A percentile compares a stretch with the other conserved stretches of the same genome.
phyloP scores from a whole-genome alignment of 2,888 invertebrate genomes.

The Lagria hirta region DNA sequence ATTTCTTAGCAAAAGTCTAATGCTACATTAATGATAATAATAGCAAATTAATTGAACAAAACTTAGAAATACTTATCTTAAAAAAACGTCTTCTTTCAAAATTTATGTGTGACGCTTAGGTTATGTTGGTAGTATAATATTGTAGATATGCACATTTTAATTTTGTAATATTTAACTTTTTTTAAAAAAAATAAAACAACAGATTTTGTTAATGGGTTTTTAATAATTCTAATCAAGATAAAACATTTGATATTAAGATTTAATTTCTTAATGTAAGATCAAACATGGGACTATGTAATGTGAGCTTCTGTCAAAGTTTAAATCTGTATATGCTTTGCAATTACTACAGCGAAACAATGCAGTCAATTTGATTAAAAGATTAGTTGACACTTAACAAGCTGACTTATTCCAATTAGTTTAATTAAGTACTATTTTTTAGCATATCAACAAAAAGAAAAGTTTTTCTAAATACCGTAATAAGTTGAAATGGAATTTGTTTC shows the following conservation, averaged over 20 bases:
- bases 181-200: no score
- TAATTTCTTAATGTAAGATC: constrained; percentile 27
- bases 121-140: no score
- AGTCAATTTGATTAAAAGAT: constrained; percentile 24
- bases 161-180: no score
- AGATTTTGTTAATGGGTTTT: no score
- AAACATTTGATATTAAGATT: constrained; percentile 14
- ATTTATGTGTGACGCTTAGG: no score
- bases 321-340: constrained; percentile 23
- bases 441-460: constrained; percentile 34
- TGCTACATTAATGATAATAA: no score
- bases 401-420: constrained; percentile 12
- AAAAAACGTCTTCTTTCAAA: background rate
- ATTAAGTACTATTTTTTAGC: constrained; percentile 1
- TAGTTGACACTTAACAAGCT: constrained; percentile 4
- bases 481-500: constrained; percentile 42
- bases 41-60: no score
- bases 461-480: constrained; percentile 42
- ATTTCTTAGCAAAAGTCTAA: no score
- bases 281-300: constrained; percentile 25
- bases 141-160: no score
- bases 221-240: no score
- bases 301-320: constrained; percentile 22
- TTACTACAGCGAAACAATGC: constrained; percentile 13
- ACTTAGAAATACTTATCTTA: no score